Conservation (phyloP, 2,888 invertebrate genomes). For the Elmis aenea region DNA sequence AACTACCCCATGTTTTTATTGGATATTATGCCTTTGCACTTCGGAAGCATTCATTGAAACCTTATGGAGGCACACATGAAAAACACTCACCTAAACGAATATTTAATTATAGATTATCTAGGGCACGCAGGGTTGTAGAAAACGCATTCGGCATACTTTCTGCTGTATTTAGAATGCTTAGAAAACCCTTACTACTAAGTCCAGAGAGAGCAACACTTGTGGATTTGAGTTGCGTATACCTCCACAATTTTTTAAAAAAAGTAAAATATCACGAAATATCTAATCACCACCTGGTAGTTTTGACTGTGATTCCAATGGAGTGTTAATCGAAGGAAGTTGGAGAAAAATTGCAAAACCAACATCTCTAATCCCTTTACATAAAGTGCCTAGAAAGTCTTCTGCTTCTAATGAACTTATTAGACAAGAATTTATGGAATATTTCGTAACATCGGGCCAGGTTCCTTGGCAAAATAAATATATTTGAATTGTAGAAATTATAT, state of each 20-base stretch:
- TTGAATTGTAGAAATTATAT: too few relatives aligned
- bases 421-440: conserved; percentile 24
- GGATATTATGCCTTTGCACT: conserved; percentile 31
- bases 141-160: conserved; percentile 16
- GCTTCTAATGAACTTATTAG: conserved; percentile 21
- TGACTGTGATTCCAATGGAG: conserved; percentile 23
- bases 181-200: conserved; percentile 25
- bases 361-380: conserved; percentile 19
- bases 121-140: conserved; percentile 19
- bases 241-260: conserved; percentile 29
- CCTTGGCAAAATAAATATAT: conserved; percentile 22
- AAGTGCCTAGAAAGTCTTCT: conserved; percentile 20
- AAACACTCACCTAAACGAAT: conserved; percentile 25
- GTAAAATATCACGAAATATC: conserved; percentile 14
- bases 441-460: conserved; percentile 23
- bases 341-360: conserved; percentile 17
- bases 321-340: conserved; percentile 24
- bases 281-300: conserved; percentile 24
- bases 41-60: conserved; percentile 28
- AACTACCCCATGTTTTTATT: conserved; percentile 8
- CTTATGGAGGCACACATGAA: conserved; percentile 25
- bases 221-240: conserved; percentile 21
- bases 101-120: conserved; percentile 31
- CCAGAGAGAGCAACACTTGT: conserved; percentile 24
- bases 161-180: conserved; percentile 22